These are phyloP conservation scores for Chlorospingus semifuscus DNA, from an alignment of 2,797 vertebrate genomes.

Conservation along the genomic window DNA sequence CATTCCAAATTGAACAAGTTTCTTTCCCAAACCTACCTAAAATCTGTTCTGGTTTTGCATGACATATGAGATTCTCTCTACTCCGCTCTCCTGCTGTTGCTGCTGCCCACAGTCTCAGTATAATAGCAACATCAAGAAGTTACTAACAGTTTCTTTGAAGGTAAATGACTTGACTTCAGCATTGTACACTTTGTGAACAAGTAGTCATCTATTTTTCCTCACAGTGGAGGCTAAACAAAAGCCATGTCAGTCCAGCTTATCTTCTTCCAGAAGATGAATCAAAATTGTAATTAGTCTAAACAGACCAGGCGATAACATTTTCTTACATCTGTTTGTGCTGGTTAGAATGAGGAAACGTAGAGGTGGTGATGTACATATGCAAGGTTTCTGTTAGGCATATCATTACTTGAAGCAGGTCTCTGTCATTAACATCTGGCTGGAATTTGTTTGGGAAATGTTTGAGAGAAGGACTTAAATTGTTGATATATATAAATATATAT, in stretches of 20 bases:
- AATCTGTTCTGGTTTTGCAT: conserved; percentile 72
- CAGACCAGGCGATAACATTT: conserved; percentile 52
- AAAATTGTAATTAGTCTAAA: conserved; percentile 69
- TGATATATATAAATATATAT: conserved; percentile 46
- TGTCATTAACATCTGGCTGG: conserved; percentile 70
- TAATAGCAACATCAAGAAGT: conserved; percentile 73
- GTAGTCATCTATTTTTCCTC: conserved; percentile 66
- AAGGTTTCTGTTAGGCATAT: conserved; percentile 67
- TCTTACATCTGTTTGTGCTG: conserved; percentile 67
- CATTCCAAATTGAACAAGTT: conserved; percentile 68
- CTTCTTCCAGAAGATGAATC: conserved; percentile 71
- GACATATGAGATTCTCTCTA: conserved; percentile 68
- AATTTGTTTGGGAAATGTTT: conserved; percentile 58
- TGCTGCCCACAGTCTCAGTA: conserved; percentile 73
- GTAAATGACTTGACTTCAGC: conserved; percentile 68
- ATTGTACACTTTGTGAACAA: conserved; percentile 57
- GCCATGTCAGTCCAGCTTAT: conserved; percentile 60
- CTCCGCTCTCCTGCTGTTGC: conserved; percentile 76
- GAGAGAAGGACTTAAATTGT: conserved; percentile 68
- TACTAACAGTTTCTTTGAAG: conserved; percentile 65
- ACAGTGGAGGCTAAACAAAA: conserved; percentile 67
- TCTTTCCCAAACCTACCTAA: conserved; percentile 46
- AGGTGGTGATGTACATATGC: conserved; percentile 74
- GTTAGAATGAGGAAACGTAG: conserved; percentile 56
- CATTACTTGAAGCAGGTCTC: conserved; percentile 69